Conservation (phyloP, 30 jellyfish, hydroid and myxozoan genomes). For the Mastigias papua region DNA sequence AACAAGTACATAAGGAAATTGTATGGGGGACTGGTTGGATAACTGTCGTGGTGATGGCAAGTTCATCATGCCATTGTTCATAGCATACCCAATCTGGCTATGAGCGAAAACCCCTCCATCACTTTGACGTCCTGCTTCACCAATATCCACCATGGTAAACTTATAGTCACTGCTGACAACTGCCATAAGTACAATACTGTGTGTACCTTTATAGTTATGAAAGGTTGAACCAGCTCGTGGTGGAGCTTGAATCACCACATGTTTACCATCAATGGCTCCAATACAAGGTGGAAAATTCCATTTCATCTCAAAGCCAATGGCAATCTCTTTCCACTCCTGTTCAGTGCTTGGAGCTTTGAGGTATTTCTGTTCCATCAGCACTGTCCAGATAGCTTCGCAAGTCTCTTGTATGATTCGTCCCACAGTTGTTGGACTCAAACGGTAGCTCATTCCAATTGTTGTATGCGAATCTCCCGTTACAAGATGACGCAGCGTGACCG, state of each 20-base stretch:
- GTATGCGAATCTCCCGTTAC: slow-evolving; percentile 47
- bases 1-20: slow-evolving; percentile 31
- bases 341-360: slow-evolving; percentile 13
- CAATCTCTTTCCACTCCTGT: slow-evolving; percentile 27
- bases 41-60: slow-evolving; percentile 6
- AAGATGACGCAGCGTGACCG: slow-evolving; percentile 27
- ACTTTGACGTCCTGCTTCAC: slow-evolving; percentile 53
- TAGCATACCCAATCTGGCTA: slow-evolving; percentile 44
- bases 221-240: slow-evolving; percentile 34
- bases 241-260: slow-evolving; percentile 60
- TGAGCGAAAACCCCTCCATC: no score
- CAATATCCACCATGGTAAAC: slow-evolving; percentile 32
- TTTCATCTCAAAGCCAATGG: background rate
- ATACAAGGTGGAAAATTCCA: slow-evolving; percentile 48
- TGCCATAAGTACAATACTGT: slow-evolving; percentile 36
- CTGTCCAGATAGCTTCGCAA: slow-evolving; percentile 9
- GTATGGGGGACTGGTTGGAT: background rate
- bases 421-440: slow-evolving; percentile 9
- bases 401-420: slow-evolving; percentile 7
- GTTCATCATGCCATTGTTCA: background rate
- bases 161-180: slow-evolving; percentile 15
- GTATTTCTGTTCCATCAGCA: background rate
- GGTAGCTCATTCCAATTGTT: background rate
- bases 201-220: slow-evolving; percentile 41
- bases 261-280: slow-evolving; percentile 63